phyloP scores from a whole-genome alignment of 1,140 invertebrate species.

The Marisa cornuarietis region DNA sequence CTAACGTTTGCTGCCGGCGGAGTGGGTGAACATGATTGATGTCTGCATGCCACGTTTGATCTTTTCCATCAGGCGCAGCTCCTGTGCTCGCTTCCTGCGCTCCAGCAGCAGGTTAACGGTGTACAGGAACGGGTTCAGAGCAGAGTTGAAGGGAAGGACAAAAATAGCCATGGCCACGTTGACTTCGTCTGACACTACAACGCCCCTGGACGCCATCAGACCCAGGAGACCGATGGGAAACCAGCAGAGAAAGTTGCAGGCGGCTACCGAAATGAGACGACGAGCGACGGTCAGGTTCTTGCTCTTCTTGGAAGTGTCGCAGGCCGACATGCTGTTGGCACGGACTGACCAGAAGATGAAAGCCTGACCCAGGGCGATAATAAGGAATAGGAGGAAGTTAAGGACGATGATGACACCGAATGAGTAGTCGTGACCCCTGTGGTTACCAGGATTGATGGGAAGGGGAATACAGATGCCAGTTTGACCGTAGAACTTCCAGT shows the following conservation, averaged over 20 bases:
- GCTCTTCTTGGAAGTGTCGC: neutral
- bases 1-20: too few relatives aligned
- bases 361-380: constrained; percentile 30
- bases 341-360: constrained; percentile 26
- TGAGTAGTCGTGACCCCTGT: constrained; percentile 31
- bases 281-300: constrained; percentile 12
- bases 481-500: constrained; percentile 15
- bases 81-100: too few relatives aligned
- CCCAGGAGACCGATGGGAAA: constrained; percentile 22
- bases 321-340: neutral
- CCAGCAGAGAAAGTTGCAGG: constrained; percentile 23
- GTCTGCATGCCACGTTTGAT: too few relatives aligned
- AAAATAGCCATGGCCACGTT: constrained; percentile 61
- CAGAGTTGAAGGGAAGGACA: constrained; percentile 34
- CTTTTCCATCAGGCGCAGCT: too few relatives aligned
- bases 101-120: constrained; percentile 3
- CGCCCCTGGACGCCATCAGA: neutral
- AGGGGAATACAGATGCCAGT: constrained; percentile 34
- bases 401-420: neutral
- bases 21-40: too few relatives aligned
- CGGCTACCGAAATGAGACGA: constrained; percentile 3
- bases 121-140: constrained; percentile 32
- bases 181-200: constrained; percentile 60
- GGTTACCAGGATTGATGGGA: constrained; percentile 24
- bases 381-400: constrained; percentile 24